phyloP scores from a whole-genome alignment of 2,888 invertebrate species.

The Synanthedon myopaeformis region DNA sequence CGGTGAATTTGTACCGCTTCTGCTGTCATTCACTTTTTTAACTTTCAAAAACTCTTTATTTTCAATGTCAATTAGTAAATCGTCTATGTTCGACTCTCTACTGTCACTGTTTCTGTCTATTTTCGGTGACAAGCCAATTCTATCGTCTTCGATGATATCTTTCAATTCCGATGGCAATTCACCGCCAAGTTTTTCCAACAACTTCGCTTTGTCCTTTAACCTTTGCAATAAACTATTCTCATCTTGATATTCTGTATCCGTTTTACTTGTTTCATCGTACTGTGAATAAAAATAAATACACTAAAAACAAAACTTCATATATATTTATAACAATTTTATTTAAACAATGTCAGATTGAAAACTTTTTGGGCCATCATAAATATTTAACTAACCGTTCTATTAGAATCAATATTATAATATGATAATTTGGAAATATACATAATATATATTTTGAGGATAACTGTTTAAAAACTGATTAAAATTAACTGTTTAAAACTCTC shows the following conservation, averaged over 20 bases:
- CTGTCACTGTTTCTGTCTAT: conserved; percentile 15
- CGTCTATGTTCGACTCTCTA: conserved; percentile 32
- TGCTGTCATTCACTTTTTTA: conserved; percentile 21
- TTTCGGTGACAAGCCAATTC: conserved; percentile 18
- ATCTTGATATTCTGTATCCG: conserved; percentile 47
- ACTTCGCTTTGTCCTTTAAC: conserved; percentile 61
- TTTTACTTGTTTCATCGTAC: conserved; percentile 17
- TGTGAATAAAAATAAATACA: too few relatives aligned
- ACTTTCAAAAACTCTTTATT: conserved; percentile 50
- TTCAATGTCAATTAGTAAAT: conserved; percentile 52
- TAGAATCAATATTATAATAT: too few relatives aligned
- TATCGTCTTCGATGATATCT: conserved; percentile 50
- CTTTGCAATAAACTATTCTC: conserved; percentile 41
- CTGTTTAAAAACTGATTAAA: too few relatives aligned
- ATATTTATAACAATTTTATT: background rate
- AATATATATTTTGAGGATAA: too few relatives aligned
- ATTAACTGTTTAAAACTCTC: too few relatives aligned
- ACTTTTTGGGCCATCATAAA: conserved; percentile 33
- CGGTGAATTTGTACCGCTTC: conserved; percentile 31
- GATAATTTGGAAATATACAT: too few relatives aligned
- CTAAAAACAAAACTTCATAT: too few relatives aligned
- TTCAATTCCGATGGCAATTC: conserved; percentile 61
- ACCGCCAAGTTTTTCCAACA: conserved; percentile 66
- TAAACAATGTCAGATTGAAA: conserved; percentile 56
- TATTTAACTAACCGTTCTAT: conserved; percentile 1